Evolutionary conservation across 2,797 vertebrate species (phyloP).

Genomic region (Nothura maculosa): DNA sequence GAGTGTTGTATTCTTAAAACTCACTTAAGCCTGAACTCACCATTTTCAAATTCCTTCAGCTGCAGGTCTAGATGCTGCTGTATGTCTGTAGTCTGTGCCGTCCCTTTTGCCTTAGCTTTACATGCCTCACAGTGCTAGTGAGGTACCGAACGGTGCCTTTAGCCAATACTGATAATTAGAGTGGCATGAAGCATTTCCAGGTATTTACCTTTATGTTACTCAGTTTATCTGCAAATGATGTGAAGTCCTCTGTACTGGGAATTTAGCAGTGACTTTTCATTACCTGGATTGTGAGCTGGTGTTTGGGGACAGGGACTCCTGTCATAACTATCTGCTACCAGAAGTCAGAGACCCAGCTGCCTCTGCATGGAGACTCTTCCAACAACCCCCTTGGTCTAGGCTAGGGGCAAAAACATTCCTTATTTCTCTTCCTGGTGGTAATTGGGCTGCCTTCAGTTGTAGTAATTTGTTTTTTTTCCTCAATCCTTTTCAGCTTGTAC

Average conservation of each 20-base stretch:
- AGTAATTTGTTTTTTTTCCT: conserved; percentile 52
- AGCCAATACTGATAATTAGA: not conserved
- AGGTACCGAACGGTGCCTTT: not conserved
- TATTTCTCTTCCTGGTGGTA: not conserved
- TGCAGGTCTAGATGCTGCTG: not conserved
- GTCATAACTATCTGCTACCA: not conserved
- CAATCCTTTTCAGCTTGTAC: conserved; percentile 87
- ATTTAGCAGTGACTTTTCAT: not conserved
- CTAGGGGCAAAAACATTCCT: not conserved
- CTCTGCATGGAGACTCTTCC: not conserved
- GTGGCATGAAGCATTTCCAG: not conserved
- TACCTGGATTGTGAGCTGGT: not conserved
- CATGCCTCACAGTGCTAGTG: not conserved
- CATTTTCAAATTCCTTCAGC: not conserved
- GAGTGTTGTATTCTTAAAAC: not conserved
- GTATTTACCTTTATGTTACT: conserved; percentile 8
- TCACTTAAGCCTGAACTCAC: not conserved
- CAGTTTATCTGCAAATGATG: not conserved
- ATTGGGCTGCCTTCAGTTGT: not conserved
- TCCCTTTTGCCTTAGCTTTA: not conserved
- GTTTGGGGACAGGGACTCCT: not conserved
- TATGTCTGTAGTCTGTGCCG: not conserved
- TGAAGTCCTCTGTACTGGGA: not conserved
- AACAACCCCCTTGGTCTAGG: not conserved
- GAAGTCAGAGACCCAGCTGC: not conserved